phyloP scores from a whole-genome alignment of 30 jellyfish, hydroid and myxozoan genomes.

The Chironex yamaguchii region DNA sequence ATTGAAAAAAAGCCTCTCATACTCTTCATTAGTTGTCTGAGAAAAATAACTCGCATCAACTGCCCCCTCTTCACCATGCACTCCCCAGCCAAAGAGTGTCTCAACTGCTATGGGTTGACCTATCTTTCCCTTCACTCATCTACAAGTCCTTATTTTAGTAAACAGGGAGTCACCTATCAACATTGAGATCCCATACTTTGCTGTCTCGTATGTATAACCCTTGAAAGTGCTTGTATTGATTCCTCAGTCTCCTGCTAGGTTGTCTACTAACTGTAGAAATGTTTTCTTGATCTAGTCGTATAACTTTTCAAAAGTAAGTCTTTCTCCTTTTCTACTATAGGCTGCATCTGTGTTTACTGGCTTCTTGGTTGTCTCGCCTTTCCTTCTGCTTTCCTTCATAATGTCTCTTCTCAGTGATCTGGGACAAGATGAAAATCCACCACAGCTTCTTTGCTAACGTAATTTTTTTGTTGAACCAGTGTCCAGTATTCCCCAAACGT shows the following conservation, averaged over 20 bases:
- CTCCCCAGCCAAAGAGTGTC: slow-evolving; percentile 62
- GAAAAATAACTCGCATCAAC: slow-evolving; percentile 35
- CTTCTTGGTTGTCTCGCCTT: background rate
- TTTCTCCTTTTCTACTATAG: slow-evolving; percentile 32
- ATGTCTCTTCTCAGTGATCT: slow-evolving; percentile 20
- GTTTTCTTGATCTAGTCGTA: slow-evolving; percentile 44
- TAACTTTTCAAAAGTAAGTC: slow-evolving; percentile 29
- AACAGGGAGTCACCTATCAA: slow-evolving; percentile 59
- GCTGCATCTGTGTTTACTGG: slow-evolving; percentile 57
- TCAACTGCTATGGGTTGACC: slow-evolving; percentile 71
- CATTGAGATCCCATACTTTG: slow-evolving; percentile 24
- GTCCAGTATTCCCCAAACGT: slow-evolving; percentile 43
- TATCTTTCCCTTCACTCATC: slow-evolving; percentile 18
- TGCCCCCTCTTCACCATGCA: slow-evolving; percentile 26
- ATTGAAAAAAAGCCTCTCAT: slow-evolving; percentile 30
- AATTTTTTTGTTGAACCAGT: slow-evolving; percentile 23
- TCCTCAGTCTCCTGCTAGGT: slow-evolving; percentile 32
- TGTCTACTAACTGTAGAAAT: slow-evolving; percentile 26
- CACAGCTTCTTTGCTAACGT: slow-evolving; percentile 14
- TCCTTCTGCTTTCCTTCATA: slow-evolving; percentile 25
- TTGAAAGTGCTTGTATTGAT: slow-evolving; percentile 38
- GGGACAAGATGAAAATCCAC: background rate
- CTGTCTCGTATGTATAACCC: slow-evolving; percentile 53
- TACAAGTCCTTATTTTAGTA: slow-evolving; percentile 59
- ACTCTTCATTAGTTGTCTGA: slow-evolving; percentile 42